These are phyloP conservation scores for Pampusana beccarii DNA, from an alignment of 2,113 vertebrate genomes.

Conservation along the genomic window DNA sequence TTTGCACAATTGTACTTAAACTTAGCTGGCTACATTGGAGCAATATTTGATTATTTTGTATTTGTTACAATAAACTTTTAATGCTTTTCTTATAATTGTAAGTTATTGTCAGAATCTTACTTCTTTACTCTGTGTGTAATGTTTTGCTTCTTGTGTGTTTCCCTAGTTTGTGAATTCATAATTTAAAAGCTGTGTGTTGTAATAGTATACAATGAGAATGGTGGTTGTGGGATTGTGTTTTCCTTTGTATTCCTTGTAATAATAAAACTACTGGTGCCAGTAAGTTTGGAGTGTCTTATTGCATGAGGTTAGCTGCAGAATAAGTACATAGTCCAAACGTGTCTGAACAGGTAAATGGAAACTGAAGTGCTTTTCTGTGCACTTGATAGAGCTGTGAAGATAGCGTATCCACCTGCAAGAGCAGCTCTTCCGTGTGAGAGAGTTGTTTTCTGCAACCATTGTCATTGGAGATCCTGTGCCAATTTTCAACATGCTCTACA, in stretches of 20 bases:
- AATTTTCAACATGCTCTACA: background rate
- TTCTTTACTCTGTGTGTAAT: background rate
- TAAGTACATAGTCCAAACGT: background rate
- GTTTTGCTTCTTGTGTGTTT: background rate
- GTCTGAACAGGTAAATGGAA: background rate
- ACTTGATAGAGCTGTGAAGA: background rate
- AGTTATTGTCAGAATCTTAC: background rate
- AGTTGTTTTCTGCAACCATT: background rate
- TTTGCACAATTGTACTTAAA: background rate
- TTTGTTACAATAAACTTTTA: background rate
- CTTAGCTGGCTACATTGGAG: background rate
- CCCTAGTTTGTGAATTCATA: background rate
- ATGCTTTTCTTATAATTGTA: background rate
- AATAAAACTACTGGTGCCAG: background rate
- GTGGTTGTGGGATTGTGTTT: background rate
- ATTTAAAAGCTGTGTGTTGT: background rate
- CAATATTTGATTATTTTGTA: background rate
- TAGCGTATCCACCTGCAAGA: background rate
- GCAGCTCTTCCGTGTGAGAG: background rate
- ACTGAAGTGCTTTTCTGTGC: background rate
- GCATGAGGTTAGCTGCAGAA: background rate
- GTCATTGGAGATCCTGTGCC: background rate
- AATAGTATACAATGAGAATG: background rate
- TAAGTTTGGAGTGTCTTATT: background rate
- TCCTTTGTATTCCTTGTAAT: background rate